Evolutionary conservation across 2,113 vertebrate species (phyloP).

Genomic region (Gambusia holbrooki): DNA sequence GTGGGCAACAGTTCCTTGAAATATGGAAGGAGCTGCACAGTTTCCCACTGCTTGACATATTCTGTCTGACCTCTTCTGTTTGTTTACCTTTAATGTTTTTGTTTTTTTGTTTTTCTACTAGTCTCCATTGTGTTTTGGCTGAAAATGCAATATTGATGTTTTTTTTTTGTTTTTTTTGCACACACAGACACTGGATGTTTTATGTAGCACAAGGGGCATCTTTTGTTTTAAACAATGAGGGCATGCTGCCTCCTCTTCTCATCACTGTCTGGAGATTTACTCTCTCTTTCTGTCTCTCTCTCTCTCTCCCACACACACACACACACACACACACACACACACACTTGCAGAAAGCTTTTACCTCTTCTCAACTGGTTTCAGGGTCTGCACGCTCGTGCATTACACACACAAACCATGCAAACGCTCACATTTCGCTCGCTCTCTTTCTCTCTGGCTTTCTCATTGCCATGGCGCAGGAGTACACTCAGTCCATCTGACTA

Average conservation of each 20-base stretch:
- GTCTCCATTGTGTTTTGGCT: slow-evolving; percentile 12
- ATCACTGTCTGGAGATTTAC: slow-evolving; percentile 48
- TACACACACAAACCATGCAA: slow-evolving; percentile 24
- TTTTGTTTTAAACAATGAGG: slow-evolving; percentile 74
- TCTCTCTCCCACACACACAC: background rate
- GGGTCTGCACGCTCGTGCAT: slow-evolving; percentile 4
- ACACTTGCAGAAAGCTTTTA: slow-evolving; percentile 12
- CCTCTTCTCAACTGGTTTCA: slow-evolving; percentile 34
- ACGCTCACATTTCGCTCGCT: slow-evolving; percentile 31
- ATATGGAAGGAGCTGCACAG: slow-evolving; percentile 13
- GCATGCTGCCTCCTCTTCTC: slow-evolving; percentile 62
- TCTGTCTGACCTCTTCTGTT: slow-evolving; percentile 4
- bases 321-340: background rate
- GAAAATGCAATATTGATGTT: slow-evolving; percentile 5
- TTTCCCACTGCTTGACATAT: background rate
- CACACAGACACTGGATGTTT: slow-evolving; percentile 26
- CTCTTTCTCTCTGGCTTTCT: slow-evolving; percentile 29
- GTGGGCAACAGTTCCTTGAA: slow-evolving; percentile 3
- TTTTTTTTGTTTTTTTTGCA: slow-evolving; percentile 8
- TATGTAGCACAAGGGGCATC: slow-evolving; percentile 40
- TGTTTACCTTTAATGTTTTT: background rate
- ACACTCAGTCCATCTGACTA: slow-evolving; percentile 71
- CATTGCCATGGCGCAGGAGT: slow-evolving; percentile 73
- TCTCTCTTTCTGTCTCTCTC: background rate
- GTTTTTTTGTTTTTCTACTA: no score